Conservation (phyloP, 2,113 vertebrate genomes). For the Elephas maximus region DNA sequence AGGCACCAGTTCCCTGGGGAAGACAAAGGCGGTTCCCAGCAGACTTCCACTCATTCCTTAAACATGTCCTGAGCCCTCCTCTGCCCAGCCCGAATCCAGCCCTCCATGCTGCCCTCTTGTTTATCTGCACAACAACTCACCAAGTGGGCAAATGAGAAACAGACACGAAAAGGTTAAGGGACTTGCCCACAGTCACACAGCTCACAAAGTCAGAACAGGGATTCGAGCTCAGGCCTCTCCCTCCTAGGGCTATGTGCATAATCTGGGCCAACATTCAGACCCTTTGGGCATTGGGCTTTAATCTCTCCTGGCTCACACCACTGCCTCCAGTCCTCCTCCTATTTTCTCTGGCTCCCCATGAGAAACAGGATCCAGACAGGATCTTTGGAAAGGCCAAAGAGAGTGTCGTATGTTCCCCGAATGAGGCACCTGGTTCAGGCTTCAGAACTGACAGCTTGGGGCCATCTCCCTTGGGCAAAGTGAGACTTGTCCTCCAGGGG, state of each 20-base stretch:
- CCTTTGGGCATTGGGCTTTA: neutral
- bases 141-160: neutral
- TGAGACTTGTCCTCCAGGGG: fast-evolving
- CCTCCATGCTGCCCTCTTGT: neutral
- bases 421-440: neutral
- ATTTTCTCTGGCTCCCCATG: neutral
- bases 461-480: neutral
- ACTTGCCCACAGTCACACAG: neutral
- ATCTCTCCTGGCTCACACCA: neutral
- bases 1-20: neutral
- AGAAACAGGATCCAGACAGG: neutral
- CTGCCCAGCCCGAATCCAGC: neutral
- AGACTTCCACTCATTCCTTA: neutral
- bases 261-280: neutral
- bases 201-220: neutral
- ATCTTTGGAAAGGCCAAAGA: neutral
- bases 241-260: neutral
- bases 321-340: neutral
- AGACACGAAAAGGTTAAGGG: neutral
- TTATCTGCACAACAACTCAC: neutral
- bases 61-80: neutral
- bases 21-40: neutral
- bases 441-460: neutral
- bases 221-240: neutral
- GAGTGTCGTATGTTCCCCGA: neutral